These are phyloP conservation scores for Lasioglossum figueresi DNA, from an alignment of 2,888 invertebrate genomes.

Conservation along the genomic window DNA sequence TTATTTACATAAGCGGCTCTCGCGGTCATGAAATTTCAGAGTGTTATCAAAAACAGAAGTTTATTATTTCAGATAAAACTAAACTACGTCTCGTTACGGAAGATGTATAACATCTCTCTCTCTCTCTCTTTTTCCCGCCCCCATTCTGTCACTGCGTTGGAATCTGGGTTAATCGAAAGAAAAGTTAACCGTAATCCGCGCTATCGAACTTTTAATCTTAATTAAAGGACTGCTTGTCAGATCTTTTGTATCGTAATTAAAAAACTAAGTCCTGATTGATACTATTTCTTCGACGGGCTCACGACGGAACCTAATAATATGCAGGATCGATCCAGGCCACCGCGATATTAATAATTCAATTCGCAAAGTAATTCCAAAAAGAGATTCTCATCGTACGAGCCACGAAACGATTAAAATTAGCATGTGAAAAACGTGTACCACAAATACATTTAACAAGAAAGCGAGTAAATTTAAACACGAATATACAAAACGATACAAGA, in stretches of 20 bases:
- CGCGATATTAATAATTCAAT: neutral
- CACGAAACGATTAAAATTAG: neutral
- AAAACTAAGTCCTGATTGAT: slow-evolving; percentile 31
- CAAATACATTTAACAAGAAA: neutral
- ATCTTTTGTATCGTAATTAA: slow-evolving; percentile 56
- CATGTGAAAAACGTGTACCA: neutral
- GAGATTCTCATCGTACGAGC: neutral
- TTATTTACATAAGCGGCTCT: slow-evolving; percentile 34
- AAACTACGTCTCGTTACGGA: slow-evolving; percentile 46
- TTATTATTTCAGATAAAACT: slow-evolving; percentile 48
- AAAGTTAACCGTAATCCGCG: slow-evolving; percentile 57
- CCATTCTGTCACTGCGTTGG: slow-evolving; percentile 16
- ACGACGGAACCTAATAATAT: neutral
- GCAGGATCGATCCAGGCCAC: neutral
- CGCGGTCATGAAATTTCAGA: slow-evolving; percentile 10
- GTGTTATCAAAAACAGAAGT: slow-evolving; percentile 45
- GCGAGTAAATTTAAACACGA: no score
- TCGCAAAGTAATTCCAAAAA: neutral
- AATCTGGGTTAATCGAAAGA: slow-evolving; percentile 69
- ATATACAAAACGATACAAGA: no score
- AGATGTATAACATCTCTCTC: slow-evolving; percentile 21
- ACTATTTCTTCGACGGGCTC: neutral
- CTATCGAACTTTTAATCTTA: slow-evolving; percentile 60
- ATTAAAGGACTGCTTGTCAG: slow-evolving; percentile 54
- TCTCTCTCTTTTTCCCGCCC: neutral